A percentile compares a stretch with the other conserved stretches of the same genome.
Conservation (phyloP, 1,140 invertebrate genomes). For the Sipha flava region DNA sequence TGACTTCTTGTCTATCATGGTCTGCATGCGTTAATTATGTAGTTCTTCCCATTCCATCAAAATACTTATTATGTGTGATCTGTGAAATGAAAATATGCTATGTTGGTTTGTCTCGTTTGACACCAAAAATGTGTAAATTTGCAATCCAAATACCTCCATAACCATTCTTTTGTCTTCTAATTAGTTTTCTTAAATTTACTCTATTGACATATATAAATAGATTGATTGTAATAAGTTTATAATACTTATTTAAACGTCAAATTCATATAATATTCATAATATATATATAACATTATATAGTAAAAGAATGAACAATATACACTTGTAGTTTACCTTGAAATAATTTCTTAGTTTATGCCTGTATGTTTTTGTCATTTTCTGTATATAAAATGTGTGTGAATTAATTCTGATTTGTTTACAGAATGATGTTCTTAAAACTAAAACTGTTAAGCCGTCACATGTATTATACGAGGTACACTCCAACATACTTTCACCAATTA, state of each 20-base stretch:
- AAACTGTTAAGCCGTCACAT: not conserved
- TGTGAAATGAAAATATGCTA: not conserved
- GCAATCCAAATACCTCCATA: no score
- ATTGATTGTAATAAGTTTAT: no score
- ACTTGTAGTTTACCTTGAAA: not conserved
- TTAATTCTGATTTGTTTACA: not conserved
- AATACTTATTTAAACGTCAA: no score
- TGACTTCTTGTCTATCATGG: no score
- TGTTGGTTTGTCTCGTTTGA: not conserved
- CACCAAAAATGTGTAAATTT: not conserved
- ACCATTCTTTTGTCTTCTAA: no score
- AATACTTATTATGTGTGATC: no score
- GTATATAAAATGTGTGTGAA: not conserved
- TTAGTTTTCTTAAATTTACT: no score
- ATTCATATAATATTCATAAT: no score
- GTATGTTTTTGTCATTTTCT: not conserved
- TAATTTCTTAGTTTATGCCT: not conserved
- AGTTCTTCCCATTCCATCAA: no score
- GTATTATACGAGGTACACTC: not conserved
- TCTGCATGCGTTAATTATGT: no score
- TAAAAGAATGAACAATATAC: not conserved
- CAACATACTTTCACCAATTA: not conserved
- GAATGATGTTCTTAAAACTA: not conserved
- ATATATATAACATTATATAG: no score
- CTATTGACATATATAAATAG: no score